Base-by-base conservation (phyloP, 2,888 invertebrate species). In the Lepidochitona cinerea region DNA sequence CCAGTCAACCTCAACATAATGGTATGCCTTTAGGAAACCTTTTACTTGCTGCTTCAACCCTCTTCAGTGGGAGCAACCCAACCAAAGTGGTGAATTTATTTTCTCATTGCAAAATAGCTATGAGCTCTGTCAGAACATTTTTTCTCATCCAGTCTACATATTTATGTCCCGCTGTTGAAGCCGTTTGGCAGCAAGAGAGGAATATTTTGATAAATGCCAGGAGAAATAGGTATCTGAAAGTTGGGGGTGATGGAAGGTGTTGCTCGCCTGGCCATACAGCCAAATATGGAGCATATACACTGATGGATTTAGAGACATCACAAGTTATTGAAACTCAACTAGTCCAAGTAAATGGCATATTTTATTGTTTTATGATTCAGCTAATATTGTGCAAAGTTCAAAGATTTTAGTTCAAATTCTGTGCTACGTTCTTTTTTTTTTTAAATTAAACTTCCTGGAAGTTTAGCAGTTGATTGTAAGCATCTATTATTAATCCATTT, bases 21-120 rank as follows among this genome's bases (percentile, higher is more conserved):
- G 54, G n/a, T n/a, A 23, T 72, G 37, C 54, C 67, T 23, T 41
- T 33, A n/a, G 71, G 66, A 37, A 65, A 71, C 49, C 23, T 71
- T 5, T 18, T 68, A 1, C 14, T 72, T 14, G 33, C 65, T 67
- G 68, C 72, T 26, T 29, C 59, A 12, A 54, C 68, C 2, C 23
- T 72, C 29, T 72, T 68, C 35, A 68, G 41, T 37, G 68, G 72
- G 1, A 12, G 65, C 14, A 72, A 49, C n/a, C 37, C 68, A 1
- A 35, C 41, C 2, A 53, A 68, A 23, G 29, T 54, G n/a, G 41
- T 72, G 9, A 68, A 41, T 26, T 7, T 36, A 1, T 65, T 73
- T 12, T 23, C 64, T n/a, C 65, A 69, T 53, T 37, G 49, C 1
- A 36, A 26, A 3, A 36, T 73, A 3, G 9, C 3, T 3, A 52